A percentile compares a stretch with the other conserved stretches of the same genome.
These are phyloP conservation scores for Mixornis gularis DNA, from an alignment of 2,113 vertebrate genomes.

Conservation along the genomic window DNA sequence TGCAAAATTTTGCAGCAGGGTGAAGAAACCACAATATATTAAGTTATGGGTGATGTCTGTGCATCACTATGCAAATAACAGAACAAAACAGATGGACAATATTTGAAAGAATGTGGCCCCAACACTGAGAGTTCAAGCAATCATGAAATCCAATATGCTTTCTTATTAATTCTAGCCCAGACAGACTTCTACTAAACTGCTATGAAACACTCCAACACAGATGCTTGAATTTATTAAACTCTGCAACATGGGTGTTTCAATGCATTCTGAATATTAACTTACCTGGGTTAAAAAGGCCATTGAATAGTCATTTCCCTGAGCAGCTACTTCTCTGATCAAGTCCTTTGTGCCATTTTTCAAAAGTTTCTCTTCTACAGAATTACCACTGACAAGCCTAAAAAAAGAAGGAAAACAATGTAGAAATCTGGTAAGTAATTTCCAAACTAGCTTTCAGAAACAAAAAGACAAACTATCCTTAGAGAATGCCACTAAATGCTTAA, in stretches of 20 bases:
- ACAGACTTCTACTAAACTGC: background rate
- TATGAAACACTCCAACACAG: background rate
- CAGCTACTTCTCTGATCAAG: constrained; percentile 91
- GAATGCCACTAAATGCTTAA: background rate
- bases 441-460: background rate
- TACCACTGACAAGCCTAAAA: constrained; percentile 86
- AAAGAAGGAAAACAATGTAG: background rate
- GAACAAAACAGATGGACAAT: background rate
- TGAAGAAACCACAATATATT: background rate
- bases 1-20: background rate
- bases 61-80: background rate
- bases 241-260: background rate
- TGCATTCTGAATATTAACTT: background rate
- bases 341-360: constrained; percentile 92
- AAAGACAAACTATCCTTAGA: background rate
- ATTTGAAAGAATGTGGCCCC: background rate
- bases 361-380: constrained; percentile 92
- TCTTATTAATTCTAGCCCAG: background rate
- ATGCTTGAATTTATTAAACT: background rate
- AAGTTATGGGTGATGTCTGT: background rate
- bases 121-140: background rate
- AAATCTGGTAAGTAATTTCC: background rate
- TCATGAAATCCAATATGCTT: background rate
- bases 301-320: constrained; percentile 90
- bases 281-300: constrained; percentile 93